Conservation (phyloP, 2,888 invertebrate genomes). For the Brenthis daphne region DNA sequence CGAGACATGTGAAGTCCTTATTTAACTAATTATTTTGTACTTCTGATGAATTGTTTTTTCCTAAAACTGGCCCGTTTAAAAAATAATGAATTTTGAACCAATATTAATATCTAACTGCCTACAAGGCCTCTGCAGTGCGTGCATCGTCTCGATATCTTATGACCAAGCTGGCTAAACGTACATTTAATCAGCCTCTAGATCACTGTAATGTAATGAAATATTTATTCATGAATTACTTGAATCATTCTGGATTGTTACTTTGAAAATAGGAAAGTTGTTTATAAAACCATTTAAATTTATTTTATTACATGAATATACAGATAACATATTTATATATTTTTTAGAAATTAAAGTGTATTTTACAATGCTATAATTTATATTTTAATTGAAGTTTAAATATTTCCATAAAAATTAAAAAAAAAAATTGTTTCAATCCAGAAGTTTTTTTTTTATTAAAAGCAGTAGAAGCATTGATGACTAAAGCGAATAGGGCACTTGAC, state of each 20-base stretch:
- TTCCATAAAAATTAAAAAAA: no score
- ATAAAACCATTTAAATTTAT: no score
- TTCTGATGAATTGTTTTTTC: background rate
- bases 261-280: no score
- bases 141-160: constrained; percentile 58
- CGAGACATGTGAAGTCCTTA: no score
- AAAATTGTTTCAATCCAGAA: background rate
- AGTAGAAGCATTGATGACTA: background rate
- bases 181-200: constrained; percentile 57
- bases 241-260: no score
- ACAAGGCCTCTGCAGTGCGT: background rate
- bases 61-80: background rate
- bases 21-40: no score
- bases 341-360: no score
- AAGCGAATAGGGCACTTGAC: background rate
- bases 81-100: background rate
- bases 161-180: constrained; percentile 73
- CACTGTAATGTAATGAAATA: background rate
- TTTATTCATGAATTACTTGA: no score
- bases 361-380: no score
- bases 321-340: no score
- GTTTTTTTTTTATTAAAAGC: constrained; percentile 1
- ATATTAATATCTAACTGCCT: background rate
- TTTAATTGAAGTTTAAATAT: no score
- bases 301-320: no score